Conservation (phyloP, 2,113 vertebrate species). For the Columba livia region DNA sequence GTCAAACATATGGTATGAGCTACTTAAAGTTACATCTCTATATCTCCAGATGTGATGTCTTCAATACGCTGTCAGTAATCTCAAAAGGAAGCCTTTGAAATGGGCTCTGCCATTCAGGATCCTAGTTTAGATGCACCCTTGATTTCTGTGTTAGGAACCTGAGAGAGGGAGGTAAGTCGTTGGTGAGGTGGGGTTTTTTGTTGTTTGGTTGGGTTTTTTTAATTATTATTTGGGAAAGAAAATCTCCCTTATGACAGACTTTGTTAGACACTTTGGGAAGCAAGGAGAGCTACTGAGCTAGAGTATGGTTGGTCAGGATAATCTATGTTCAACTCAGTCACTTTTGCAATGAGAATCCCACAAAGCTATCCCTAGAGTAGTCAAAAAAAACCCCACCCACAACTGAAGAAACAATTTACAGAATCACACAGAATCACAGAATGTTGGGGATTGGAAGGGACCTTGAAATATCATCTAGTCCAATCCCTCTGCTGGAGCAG, state of each 20-base stretch:
- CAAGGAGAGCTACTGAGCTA: background rate
- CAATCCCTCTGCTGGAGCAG: no score
- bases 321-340: background rate
- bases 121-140: background rate
- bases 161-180: background rate
- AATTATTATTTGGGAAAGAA: background rate
- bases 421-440: no score
- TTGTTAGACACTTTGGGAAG: background rate
- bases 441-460: no score
- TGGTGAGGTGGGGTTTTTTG: background rate
- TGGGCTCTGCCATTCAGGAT: background rate
- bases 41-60: background rate
- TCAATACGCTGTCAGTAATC: background rate
- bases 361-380: background rate
- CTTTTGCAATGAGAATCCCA: background rate
- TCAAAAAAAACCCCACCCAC: background rate
- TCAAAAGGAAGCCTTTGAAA: background rate
- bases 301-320: background rate
- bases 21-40: background rate
- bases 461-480: no score
- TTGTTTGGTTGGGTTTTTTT: background rate
- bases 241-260: background rate
- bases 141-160: background rate
- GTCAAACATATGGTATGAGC: background rate
- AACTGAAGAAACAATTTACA: background rate